These are phyloP conservation scores for Coilia nasus DNA, from an alignment of 2,797 vertebrate species.

Conservation along the genomic window DNA sequence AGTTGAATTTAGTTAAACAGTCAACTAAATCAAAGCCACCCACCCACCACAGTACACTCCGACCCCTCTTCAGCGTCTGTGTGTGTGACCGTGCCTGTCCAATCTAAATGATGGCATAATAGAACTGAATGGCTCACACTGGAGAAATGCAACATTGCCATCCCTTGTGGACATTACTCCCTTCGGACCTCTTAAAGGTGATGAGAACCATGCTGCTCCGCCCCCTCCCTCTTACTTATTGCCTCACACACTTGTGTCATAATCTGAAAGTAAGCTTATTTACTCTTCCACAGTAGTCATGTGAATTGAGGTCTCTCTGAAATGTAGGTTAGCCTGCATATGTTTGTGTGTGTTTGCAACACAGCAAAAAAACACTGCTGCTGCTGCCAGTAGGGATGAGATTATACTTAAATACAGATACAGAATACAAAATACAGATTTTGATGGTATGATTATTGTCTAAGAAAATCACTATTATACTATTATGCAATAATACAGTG, in stretches of 20 bases:
- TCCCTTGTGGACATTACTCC: neutral
- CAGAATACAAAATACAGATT: no score
- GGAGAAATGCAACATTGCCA: neutral
- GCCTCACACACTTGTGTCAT: slow-evolving; percentile 17
- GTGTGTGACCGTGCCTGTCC: neutral
- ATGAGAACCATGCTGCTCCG: neutral
- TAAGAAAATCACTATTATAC: no score
- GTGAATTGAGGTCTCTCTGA: slow-evolving; percentile 40
- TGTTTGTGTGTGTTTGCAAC: neutral
- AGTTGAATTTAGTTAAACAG: no score
- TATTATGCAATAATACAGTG: no score
- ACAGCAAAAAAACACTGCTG: neutral
- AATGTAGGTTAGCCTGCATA: slow-evolving; percentile 50
- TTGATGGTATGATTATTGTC: no score
- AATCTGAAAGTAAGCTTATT: slow-evolving; percentile 57
- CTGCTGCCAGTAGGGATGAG: no score
- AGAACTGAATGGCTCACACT: neutral
- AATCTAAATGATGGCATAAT: neutral
- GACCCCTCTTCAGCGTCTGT: neutral
- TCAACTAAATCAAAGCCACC: neutral
- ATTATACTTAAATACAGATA: no score
- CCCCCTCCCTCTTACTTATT: slow-evolving; percentile 22
- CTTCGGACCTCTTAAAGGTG: neutral
- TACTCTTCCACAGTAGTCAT: slow-evolving; percentile 51
- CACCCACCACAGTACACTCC: neutral